Evolutionary conservation across 2,888 invertebrate species (phyloP), one percentile per base, ranked within the genome.

Genomic region (Bombylius major): DNA sequence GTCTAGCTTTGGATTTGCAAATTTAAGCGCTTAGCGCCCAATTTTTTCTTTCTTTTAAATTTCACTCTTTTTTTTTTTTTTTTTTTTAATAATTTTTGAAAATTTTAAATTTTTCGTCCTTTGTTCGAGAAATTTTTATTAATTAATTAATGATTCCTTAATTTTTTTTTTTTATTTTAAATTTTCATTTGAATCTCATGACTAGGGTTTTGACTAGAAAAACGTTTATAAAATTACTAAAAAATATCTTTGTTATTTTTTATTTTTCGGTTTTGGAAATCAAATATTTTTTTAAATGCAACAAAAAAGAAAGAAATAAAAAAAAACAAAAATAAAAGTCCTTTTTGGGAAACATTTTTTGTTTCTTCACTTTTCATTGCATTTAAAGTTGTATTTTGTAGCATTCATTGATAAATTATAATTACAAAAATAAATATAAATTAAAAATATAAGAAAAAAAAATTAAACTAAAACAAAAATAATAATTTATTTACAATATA

Each of bases 191-290:
- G 5, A 33, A 13, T 39, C 14, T 51, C 49, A 49, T 52, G 56
- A 56, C 53, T 56, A 56, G 56, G 50, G 32, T 11, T 46, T 53
- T 50, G 53, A 56, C 53, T 56, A 56, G 53, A 56, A n/a, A 48
- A 46, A 36, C 23, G 23, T 45, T 33, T 50, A 31, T 49, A 53
- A 47, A 47, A 6, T 47, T 45, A 46, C 14, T 45, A 9, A 52
- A 11, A 23, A 23, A 23, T 23, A 23, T 23, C 4, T 36, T 36
- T 36, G 4, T 36, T 36, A 1, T 8, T 3, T 36, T 36, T 36
- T 36, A 3, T 36, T 36, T 36, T 36, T 6, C 4, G 36, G 36
- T 36, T 36, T 36, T 4, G 1, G 36, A 36, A 9, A 6, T 36
- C 6, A 36, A 36, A 36, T 36, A 36, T 36, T 8, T 1, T n/a